Conservation (phyloP, 2,888 invertebrate species). For the Trissoscelio sp. region DNA sequence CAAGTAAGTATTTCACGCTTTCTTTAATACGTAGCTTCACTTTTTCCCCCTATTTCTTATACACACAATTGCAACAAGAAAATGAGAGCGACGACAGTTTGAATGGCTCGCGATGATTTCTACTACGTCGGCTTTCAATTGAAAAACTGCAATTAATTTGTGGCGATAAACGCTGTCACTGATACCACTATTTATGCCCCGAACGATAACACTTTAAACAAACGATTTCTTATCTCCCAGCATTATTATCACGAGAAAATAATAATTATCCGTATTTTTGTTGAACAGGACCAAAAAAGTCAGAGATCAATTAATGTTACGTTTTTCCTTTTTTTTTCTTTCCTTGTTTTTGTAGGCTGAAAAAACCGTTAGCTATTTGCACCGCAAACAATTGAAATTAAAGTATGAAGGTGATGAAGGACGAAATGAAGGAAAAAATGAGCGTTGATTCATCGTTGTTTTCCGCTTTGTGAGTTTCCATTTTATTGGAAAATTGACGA, state of each 20-base stretch:
- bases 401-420: slow-evolving; percentile 46
- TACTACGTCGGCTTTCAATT: not conserved
- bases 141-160: slow-evolving; percentile 23
- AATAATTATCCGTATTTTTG: slow-evolving; percentile 44
- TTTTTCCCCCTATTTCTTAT: not conserved
- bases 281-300: not conserved
- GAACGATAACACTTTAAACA: slow-evolving; percentile 19
- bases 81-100: slow-evolving; percentile 30
- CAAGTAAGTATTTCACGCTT: slow-evolving; percentile 84
- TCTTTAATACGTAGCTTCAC: slow-evolving; percentile 4
- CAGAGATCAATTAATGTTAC: slow-evolving; percentile 1
- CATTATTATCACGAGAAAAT: slow-evolving; percentile 39
- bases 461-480: slow-evolving; percentile 14
- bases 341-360: slow-evolving; percentile 2
- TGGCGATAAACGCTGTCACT: slow-evolving; percentile 3
- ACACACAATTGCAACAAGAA: not conserved
- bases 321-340: not conserved
- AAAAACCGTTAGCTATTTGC: slow-evolving; percentile 39
- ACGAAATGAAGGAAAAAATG: slow-evolving; percentile 12
- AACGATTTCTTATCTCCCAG: slow-evolving; percentile 28
- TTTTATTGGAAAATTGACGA: not conserved
- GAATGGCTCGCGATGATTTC: slow-evolving; percentile 10
- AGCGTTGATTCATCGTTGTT: slow-evolving; percentile 20
- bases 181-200: slow-evolving; percentile 19
- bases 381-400: slow-evolving; percentile 5